Conservation (phyloP, 2,888 invertebrate genomes). For the Tipula confusa region DNA sequence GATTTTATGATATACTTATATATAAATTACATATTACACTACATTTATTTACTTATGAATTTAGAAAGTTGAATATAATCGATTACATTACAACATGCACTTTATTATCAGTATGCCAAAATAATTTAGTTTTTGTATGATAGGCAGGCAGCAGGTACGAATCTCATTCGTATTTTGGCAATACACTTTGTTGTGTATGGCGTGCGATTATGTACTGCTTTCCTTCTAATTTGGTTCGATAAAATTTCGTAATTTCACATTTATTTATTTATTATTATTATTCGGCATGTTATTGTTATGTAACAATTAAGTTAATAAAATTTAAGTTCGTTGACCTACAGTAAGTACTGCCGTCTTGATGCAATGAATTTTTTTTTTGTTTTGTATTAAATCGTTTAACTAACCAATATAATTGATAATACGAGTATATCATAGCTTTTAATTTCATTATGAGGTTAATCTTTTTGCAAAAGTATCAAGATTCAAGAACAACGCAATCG, state of each 20-base stretch:
- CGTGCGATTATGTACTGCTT: neutral
- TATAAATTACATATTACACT: neutral
- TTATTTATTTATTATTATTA: neutral
- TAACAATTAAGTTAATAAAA: neutral
- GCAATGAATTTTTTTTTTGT: neutral
- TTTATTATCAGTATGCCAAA: neutral
- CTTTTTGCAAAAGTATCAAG: too few species aligned
- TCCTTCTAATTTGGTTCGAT: neutral
- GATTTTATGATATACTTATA: neutral
- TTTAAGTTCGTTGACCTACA: neutral
- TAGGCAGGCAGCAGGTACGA: neutral
- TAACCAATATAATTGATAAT: too few species aligned
- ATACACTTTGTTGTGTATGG: neutral
- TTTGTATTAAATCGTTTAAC: neutral
- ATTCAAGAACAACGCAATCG: neutral
- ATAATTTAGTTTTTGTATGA: neutral
- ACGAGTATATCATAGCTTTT: too few species aligned
- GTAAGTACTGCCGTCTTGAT: neutral
- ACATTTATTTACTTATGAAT: neutral
- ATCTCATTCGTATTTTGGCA: neutral
- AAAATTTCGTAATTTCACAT: neutral
- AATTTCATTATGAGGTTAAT: too few species aligned
- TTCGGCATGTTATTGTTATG: neutral
- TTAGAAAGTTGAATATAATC: neutral
- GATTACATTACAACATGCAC: too few species aligned